Base-by-base conservation (phyloP, 2,888 invertebrate genomes). In the Candidula unifasciata region DNA sequence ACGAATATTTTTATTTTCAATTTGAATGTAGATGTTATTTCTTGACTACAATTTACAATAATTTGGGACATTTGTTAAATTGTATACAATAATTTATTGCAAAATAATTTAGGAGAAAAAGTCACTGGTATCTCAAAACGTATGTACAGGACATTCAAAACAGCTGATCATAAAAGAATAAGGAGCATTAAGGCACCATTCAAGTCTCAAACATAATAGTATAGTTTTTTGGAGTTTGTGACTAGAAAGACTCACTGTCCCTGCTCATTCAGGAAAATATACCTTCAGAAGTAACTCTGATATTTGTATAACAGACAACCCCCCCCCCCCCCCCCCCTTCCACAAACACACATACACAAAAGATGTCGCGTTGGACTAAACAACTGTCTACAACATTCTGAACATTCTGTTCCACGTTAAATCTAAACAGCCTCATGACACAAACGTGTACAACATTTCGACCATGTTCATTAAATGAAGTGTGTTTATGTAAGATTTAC, bases 211-310 rank as follows among this genome's bases (percentile, higher is more conserved):
- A 35, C 33, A 37, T 73, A n/a, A 73, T 35, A 44, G n/a, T n/a
- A 44, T 44, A 13, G 44, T 13, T 44, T 44, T 44, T 44, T 13
- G 13, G 44, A 44, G 35, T 60, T 33, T 64, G 24, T 78, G 78
- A 78, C 78, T 78, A 78, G 78, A 78, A 78, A 78, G 27, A 78
- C 73, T 73, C 73, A 44, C 24, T n/a, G n/a, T 78, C 66, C 73
- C 37, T 78, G 66, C 64, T 66, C 64, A 27, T 66, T 13, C 8
- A 44, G 10, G 37, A 33, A 30, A n/a, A 27, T 66, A 44, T 27
- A 78, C 60, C 33, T 60, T 27, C 73, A 74, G 13, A 74, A n/a
- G 24, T 52, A 2, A n/a, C 73, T 74, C 30, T 68, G 8, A 52
- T 44, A 44, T 21, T 5, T 60, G 60, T 18, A 60, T 60, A 24